phyloP scores from a whole-genome alignment of 2,888 invertebrate genomes.

The Parasteatoda lunata region DNA sequence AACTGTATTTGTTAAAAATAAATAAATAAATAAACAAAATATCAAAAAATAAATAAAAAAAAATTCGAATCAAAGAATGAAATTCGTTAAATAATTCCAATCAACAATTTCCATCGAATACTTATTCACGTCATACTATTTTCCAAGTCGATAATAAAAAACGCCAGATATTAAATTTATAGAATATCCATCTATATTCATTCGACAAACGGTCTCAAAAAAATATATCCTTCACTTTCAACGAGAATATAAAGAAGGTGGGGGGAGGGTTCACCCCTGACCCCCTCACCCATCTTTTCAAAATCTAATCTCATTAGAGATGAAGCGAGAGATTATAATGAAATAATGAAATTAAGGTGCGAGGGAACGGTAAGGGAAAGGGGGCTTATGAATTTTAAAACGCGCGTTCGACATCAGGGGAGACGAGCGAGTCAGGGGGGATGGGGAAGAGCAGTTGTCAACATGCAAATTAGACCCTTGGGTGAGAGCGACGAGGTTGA shows the following conservation, averaged over 20 bases:
- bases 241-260: background rate
- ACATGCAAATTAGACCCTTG: constrained; percentile 62
- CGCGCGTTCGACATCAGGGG: constrained; percentile 12
- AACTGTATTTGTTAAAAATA: too few species aligned
- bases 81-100: too few species aligned
- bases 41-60: too few species aligned
- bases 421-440: constrained; percentile 8
- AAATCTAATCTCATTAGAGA: constrained; percentile 60
- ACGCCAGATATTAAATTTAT: background rate
- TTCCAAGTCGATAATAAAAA: too few species aligned
- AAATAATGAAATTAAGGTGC: constrained; percentile 60
- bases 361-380: background rate
- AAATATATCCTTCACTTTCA: background rate
- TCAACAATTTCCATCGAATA: too few species aligned
- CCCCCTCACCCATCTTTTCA: constrained; percentile 30
- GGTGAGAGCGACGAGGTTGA: constrained; percentile 42
- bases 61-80: too few species aligned
- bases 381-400: constrained; percentile 65
- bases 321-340: constrained; percentile 36
- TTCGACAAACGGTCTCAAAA: background rate
- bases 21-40: too few species aligned
- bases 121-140: too few species aligned
- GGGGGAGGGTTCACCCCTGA: background rate
- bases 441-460: constrained; percentile 36
- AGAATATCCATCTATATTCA: constrained; percentile 2